A percentile compares a stretch with the other conserved stretches of the same genome.
phyloP scores from a whole-genome alignment of 1,140 invertebrate species.

The Drosophila pachea region DNA sequence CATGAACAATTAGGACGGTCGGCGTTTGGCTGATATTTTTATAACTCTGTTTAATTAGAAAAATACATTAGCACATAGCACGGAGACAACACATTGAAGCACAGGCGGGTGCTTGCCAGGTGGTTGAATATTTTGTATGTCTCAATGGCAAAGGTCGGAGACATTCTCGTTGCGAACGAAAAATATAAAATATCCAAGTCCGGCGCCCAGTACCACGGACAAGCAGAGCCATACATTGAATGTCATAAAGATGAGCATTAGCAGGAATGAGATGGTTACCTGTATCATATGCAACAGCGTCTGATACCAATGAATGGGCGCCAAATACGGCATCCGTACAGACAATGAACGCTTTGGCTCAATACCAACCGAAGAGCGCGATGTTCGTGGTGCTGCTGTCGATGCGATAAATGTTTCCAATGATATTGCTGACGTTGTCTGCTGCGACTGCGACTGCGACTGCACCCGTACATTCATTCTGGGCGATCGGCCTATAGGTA shows the following conservation, averaged over 20 bases:
- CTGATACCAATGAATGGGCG: constrained; percentile 85
- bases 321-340: constrained; percentile 7
- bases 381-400: neutral
- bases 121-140: too few species aligned
- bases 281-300: constrained; percentile 94
- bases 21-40: constrained; percentile 48
- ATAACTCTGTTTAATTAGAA: constrained; percentile 71
- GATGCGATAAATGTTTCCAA: neutral
- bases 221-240: constrained; percentile 87
- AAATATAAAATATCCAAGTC: constrained; percentile 94
- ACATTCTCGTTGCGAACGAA: constrained; percentile 75
- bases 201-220: constrained; percentile 92
- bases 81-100: constrained; percentile 8
- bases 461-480: neutral
- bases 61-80: constrained; percentile 64
- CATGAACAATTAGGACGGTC: constrained; percentile 64
- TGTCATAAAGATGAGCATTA: constrained; percentile 99
- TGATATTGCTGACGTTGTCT: too few species aligned
- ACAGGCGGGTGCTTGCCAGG: neutral
- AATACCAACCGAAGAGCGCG: neutral
- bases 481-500: neutral
- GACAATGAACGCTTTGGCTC: neutral
- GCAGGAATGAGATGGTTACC: constrained; percentile 91
- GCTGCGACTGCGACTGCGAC: neutral
- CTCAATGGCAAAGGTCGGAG: constrained; percentile 61